phyloP scores from a whole-genome alignment of 2,113 vertebrate genomes.

The Mesitornis unicolor region DNA sequence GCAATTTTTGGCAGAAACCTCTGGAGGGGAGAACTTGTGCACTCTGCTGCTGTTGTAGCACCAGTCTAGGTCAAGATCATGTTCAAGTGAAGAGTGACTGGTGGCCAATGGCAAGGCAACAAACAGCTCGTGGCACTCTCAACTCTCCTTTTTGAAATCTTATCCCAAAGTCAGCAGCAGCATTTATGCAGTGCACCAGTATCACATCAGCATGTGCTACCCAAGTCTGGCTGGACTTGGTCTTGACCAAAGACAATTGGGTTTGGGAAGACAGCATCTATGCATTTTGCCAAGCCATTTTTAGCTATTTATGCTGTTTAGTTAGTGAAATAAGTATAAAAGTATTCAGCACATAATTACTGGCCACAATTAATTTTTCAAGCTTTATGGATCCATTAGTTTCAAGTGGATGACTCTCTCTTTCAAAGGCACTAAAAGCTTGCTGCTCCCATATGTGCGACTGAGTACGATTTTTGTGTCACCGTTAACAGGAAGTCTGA shows the following conservation, averaged over 20 bases:
- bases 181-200: accelerated
- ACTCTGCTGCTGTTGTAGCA: neutral
- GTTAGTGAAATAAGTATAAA: neutral
- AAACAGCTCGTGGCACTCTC: neutral
- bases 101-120: neutral
- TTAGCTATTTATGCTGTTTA: neutral
- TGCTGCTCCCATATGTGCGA: neutral
- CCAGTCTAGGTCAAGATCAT: neutral
- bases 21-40: neutral
- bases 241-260: neutral
- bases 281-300: neutral
- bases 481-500: neutral
- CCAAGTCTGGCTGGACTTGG: neutral
- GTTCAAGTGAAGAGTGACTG: neutral
- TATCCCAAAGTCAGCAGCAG: accelerated
- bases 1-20: neutral
- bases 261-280: neutral
- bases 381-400: neutral
- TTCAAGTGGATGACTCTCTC: neutral
- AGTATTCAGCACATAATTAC: neutral
- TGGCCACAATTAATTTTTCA: neutral
- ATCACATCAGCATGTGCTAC: neutral
- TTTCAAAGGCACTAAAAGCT: neutral
- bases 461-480: neutral
- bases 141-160: neutral